These are phyloP conservation scores for Dicyrtomina minuta DNA, from an alignment of 2,888 invertebrate genomes.

Conservation along the genomic window DNA sequence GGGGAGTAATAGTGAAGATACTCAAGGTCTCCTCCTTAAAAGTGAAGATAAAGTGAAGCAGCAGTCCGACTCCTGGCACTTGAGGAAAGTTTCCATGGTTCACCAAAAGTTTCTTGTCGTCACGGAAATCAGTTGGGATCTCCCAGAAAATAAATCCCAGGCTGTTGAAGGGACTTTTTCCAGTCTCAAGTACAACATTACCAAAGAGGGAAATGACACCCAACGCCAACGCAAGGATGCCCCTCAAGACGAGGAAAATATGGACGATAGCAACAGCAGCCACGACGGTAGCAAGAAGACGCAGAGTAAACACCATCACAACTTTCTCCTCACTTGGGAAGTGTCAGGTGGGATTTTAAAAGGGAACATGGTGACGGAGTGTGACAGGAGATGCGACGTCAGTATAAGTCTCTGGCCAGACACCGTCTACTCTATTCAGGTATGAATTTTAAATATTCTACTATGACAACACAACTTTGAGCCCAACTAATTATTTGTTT, in stretches of 20 bases:
- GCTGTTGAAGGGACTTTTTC: not conserved
- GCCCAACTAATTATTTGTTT: constrained; percentile 26
- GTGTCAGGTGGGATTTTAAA: constrained; percentile 77
- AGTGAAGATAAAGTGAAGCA: constrained; percentile 1
- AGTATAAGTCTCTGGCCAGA: constrained; percentile 79
- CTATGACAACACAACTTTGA: not conserved
- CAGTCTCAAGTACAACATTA: not conserved
- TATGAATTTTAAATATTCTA: constrained; percentile 55
- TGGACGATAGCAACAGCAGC: not conserved
- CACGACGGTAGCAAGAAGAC: not conserved
- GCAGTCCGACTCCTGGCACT: constrained; percentile 59
- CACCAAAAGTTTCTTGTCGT: constrained; percentile 69
- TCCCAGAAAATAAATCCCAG: constrained; percentile 53
- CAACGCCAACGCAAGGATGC: not conserved
- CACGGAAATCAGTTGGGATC: constrained; percentile 73
- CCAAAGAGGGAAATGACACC: constrained; percentile 6
- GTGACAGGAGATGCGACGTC: constrained; percentile 64
- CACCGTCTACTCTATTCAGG: constrained; percentile 78
- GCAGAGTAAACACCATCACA: constrained; percentile 52
- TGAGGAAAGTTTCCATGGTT: constrained; percentile 70
- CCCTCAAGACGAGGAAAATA: not conserved
- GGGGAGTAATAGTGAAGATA: not conserved
- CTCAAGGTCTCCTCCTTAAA: constrained; percentile 8
- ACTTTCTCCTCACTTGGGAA: constrained; percentile 81
- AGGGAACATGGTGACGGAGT: constrained; percentile 78